phyloP scores from a whole-genome alignment of 2,888 invertebrate species.

The Aspidiotus destructor region DNA sequence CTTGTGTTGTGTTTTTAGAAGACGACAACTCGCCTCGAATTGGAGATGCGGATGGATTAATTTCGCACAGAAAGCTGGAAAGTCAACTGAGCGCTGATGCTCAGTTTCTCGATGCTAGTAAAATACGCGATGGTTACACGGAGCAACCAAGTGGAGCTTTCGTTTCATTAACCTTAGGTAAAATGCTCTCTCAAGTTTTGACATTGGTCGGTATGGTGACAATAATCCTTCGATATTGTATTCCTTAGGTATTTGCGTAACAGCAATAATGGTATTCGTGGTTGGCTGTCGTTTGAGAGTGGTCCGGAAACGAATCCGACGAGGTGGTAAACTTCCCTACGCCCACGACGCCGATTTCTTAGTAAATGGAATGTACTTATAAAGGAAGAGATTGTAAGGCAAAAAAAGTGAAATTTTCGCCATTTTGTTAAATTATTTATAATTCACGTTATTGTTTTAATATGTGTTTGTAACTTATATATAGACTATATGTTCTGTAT shows the following conservation, averaged over 20 bases:
- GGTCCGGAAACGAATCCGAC: constrained; percentile 60
- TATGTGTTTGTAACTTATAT: no score
- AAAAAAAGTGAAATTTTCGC: no score
- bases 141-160: constrained; percentile 66
- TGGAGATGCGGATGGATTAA: background rate
- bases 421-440: no score
- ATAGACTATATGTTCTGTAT: no score
- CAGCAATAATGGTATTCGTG: constrained; percentile 67
- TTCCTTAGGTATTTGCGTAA: constrained; percentile 61
- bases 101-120: constrained; percentile 34
- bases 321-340: constrained; percentile 68
- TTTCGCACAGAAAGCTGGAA: constrained; percentile 36
- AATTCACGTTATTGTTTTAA: no score
- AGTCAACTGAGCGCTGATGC: constrained; percentile 36
- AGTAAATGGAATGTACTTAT: constrained; percentile 96
- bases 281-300: constrained; percentile 74
- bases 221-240: constrained; percentile 7
- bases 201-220: background rate
- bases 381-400: constrained; percentile 37
- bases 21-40: background rate
- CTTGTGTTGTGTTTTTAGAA: background rate
- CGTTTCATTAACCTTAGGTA: constrained; percentile 60
- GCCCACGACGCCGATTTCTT: constrained; percentile 93
- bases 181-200: constrained; percentile 2
- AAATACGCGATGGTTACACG: constrained; percentile 36